Evolutionary conservation across 2,113 vertebrate species (phyloP), one percentile per base, ranked within the genome.

Genomic region (Colistium nudipinnis): DNA sequence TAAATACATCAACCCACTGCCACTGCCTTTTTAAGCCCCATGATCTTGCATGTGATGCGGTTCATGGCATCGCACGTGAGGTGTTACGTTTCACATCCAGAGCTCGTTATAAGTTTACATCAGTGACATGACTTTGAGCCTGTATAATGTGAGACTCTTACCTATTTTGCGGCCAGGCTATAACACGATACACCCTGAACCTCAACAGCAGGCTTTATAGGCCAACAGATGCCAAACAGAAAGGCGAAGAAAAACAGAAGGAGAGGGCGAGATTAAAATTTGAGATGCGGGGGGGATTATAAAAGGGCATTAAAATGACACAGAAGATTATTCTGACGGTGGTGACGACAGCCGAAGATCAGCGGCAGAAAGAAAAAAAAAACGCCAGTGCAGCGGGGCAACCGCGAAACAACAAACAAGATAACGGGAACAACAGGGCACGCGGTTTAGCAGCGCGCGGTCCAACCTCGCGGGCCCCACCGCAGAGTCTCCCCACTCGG

Each of bases 241-340:
- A 83, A 80, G 61, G 62, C 8, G 64, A 89, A 90, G 85, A 89
- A 90, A 90, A 90, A 86, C 81, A 89, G 75, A 90, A 90, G 86
- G 82, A 86, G 68, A 74, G 74, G 54, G 59, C 16, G 67, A 88
- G 90, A 91, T 89, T 90, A 87, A 90, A 19, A 90, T 85, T 85
- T 69, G 66, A 81, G 72, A 88, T 78, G 67, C 16, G 13, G 73
- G 57, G 73, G 57, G 84, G 90, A 90, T 92, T 91, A 93, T 90
- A 55, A 73, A 78, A 81, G 81, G 78, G 88, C 83, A 92, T 93
- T 92, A 92, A 90, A 92, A 91, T 90, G 85, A 86, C 88, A 87
- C 80, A 90, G 78, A 85, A 89, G 89, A 92, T 92, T 91, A 91
- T 79, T 81, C 35, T 69, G 76, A 78, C 76, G 75, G 74, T 75